Percentiles rank a stretch among this genome's conserved stretches.
Evolutionary conservation across 2,888 invertebrate genomes (phyloP).

Genomic region (Chalcis sispes): DNA sequence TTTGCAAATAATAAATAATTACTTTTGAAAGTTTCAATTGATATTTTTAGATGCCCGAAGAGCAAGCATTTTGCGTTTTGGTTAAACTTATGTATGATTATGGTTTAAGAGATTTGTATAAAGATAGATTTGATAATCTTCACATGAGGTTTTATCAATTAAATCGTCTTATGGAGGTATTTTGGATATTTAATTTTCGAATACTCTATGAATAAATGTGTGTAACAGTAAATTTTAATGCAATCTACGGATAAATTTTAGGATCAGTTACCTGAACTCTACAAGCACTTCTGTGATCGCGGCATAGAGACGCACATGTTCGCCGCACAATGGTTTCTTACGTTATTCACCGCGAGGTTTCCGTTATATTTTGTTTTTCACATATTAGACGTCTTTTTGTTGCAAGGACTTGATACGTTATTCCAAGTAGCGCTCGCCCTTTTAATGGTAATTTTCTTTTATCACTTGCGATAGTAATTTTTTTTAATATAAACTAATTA

Average conservation of each 20-base stretch:
- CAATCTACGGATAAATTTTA: slow-evolving; percentile 74
- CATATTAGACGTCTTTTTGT: slow-evolving; percentile 96
- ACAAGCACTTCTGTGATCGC: slow-evolving; percentile 89
- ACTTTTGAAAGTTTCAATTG: not conserved
- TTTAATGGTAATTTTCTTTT: slow-evolving; percentile 82
- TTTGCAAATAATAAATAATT: slow-evolving; percentile 23
- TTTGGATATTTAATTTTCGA: not conserved
- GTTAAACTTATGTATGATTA: slow-evolving; percentile 99
- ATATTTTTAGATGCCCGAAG: slow-evolving; percentile 94
- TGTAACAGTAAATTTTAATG: not conserved
- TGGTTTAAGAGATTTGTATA: slow-evolving; percentile 94
- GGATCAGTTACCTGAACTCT: slow-evolving; percentile 89
- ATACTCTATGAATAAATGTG: too few relatives aligned
- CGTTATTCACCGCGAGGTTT: slow-evolving; percentile 99
- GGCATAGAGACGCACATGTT: slow-evolving; percentile 98
- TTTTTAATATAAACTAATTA: not conserved
- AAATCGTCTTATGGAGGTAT: slow-evolving; percentile 92
- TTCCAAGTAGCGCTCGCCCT: slow-evolving; percentile 98
- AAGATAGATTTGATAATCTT: slow-evolving; percentile 96
- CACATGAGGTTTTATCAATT: slow-evolving; percentile 96
- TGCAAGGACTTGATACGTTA: slow-evolving; percentile 95
- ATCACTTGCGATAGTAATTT: not conserved
- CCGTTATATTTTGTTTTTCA: slow-evolving; percentile 98
- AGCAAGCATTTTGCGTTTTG: slow-evolving; percentile 98
- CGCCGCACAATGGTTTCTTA: slow-evolving; percentile 99